phyloP scores from a whole-genome alignment of 2,113 vertebrate genomes.

The Neogale vison region DNA sequence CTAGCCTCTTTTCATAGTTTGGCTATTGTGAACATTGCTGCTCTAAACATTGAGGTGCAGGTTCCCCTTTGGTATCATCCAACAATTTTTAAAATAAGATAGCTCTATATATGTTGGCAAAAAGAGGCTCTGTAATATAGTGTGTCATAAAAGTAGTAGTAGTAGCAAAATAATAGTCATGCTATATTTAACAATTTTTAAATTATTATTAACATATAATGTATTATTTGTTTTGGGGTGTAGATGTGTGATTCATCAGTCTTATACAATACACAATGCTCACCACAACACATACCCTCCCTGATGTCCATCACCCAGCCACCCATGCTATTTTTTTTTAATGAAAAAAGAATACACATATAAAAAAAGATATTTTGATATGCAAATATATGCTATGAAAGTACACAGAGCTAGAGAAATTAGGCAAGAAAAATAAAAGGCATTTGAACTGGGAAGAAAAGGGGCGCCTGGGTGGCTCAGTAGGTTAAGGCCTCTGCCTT shows the following conservation, averaged over 20 bases:
- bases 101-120: background rate
- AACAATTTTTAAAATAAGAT: background rate
- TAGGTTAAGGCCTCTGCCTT: too few species aligned
- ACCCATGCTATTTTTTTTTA: background rate
- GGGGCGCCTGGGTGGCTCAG: too few species aligned
- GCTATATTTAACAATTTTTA: background rate
- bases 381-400: background rate
- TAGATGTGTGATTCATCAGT: too few species aligned
- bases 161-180: background rate
- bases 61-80: too few species aligned
- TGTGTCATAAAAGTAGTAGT: background rate
- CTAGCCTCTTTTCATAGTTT: too few species aligned
- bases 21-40: too few species aligned
- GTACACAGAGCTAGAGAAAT: background rate
- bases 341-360: background rate
- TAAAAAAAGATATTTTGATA: background rate
- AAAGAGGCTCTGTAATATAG: background rate
- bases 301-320: too few species aligned
- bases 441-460: background rate
- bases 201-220: background rate
- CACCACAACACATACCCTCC: too few species aligned
- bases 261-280: too few species aligned
- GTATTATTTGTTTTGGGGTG: too few species aligned
- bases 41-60: too few species aligned
- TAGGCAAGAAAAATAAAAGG: background rate